These are phyloP conservation scores for Zalophus californianus DNA, from an alignment of 2,797 vertebrate genomes.

Conservation along the genomic window DNA sequence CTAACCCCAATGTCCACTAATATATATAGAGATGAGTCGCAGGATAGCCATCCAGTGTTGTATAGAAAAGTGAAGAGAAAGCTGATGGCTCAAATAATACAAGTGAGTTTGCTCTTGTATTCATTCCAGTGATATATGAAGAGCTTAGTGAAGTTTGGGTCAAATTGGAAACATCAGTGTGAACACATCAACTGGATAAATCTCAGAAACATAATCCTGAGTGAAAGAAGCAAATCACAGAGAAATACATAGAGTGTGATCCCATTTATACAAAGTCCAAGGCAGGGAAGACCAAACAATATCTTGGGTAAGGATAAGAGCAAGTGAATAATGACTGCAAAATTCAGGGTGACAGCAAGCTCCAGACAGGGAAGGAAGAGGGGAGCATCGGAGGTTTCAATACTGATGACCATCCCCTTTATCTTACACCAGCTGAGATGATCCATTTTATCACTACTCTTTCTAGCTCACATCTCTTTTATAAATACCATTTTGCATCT, in stretches of 20 bases:
- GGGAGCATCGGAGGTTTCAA: background rate
- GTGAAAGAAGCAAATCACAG: conserved; percentile 21
- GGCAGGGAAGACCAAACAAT: background rate
- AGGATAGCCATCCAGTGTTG: background rate
- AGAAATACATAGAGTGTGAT: background rate
- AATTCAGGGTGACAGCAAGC: background rate
- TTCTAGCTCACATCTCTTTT: background rate
- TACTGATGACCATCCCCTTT: background rate
- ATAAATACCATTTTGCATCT: conserved; percentile 30
- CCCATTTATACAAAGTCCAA: background rate
- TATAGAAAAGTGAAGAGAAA: conserved; percentile 1
- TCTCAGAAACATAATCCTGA: conserved; percentile 60
- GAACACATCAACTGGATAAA: background rate
- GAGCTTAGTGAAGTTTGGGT: conserved; percentile 6
- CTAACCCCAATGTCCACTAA: background rate
- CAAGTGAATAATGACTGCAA: conserved; percentile 7
- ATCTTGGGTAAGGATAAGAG: background rate
- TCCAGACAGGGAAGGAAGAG: background rate
- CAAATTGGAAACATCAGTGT: conserved; percentile 8
- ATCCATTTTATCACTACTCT: background rate
- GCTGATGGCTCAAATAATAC: background rate
- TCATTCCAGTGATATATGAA: background rate
- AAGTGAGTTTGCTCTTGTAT: background rate
- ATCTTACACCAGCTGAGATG: background rate
- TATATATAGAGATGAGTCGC: background rate